Conservation (phyloP, 2,888 invertebrate genomes). For the Stramonita haemastoma region DNA sequence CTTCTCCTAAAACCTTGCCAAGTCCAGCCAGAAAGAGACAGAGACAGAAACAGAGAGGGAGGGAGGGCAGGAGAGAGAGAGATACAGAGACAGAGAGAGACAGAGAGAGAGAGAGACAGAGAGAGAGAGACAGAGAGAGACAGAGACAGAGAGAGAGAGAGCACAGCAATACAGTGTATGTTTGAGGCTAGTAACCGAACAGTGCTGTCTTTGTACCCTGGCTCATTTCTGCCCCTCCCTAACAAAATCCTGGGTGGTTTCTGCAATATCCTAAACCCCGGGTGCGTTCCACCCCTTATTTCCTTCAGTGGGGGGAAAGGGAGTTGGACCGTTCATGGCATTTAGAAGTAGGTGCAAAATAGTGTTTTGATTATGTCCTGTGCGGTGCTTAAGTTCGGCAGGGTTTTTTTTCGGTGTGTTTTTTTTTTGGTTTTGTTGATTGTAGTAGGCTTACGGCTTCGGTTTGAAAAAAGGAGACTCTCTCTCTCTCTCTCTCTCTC, state of each 20-base stretch:
- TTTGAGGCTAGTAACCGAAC: background rate
- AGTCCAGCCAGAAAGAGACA: background rate
- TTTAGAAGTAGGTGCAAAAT: slow-evolving; percentile 12
- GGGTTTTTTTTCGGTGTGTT: too few relatives aligned
- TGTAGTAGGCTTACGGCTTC: too few relatives aligned
- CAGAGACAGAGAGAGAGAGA: background rate
- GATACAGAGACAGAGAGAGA: too few relatives aligned
- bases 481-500: too few relatives aligned
- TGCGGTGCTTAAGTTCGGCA: too few relatives aligned
- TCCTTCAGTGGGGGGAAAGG: background rate
- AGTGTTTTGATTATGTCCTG: slow-evolving; percentile 25
- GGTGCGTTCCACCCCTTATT: slow-evolving; percentile 30
- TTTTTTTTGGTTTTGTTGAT: too few relatives aligned
- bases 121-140: too few relatives aligned
- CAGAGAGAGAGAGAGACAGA: too few relatives aligned
- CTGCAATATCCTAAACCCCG: slow-evolving; percentile 6
- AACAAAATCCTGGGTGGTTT: slow-evolving; percentile 44
- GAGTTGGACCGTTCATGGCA: background rate
- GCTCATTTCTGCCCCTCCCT: slow-evolving; percentile 40
- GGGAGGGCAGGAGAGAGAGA: too few relatives aligned
- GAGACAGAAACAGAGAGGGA: too few relatives aligned
- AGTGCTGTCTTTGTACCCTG: slow-evolving; percentile 15
- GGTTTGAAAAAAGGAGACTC: too few relatives aligned
- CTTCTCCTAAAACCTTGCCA: background rate
- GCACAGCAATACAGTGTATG: background rate